Conservation (phyloP, 2,888 invertebrate species). For the Diarsia rubi region DNA sequence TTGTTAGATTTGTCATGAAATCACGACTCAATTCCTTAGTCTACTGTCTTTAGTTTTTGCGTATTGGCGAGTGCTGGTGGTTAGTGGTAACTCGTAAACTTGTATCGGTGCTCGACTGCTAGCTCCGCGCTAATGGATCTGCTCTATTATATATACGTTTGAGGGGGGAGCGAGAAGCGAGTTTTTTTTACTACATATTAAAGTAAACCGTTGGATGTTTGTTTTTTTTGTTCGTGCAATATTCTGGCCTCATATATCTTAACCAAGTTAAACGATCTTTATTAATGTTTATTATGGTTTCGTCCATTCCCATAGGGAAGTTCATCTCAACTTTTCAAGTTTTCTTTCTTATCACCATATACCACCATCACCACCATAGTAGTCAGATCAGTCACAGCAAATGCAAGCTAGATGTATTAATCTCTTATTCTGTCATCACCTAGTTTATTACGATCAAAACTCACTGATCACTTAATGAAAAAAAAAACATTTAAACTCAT, state of each 20-base stretch:
- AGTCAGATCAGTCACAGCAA: not conserved
- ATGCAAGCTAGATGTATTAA: not conserved
- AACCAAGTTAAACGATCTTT: too few species aligned
- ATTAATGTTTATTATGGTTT: not conserved
- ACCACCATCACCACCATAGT: not conserved
- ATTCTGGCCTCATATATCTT: not conserved
- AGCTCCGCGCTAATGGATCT: constrained; percentile 69
- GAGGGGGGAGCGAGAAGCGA: constrained; percentile 46
- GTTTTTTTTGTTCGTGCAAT: not conserved
- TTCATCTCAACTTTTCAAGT: not conserved
- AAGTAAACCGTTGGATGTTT: not conserved
- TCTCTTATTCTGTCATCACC: not conserved
- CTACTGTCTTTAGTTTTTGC: not conserved
- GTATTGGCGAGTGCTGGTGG: not conserved
- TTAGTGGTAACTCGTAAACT: constrained; percentile 58
- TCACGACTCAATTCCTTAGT: not conserved
- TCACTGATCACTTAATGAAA: not conserved
- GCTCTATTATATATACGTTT: constrained; percentile 45
- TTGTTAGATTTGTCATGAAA: not conserved
- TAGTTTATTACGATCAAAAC: not conserved
- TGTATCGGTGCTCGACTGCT: constrained; percentile 61
- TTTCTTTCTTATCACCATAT: not conserved
- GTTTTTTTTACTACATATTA: not conserved
- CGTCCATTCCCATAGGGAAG: too few species aligned
- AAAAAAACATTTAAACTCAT: not conserved